These are phyloP conservation scores for Gulo gulo DNA, from an alignment of 2,113 vertebrate species.

Conservation along the genomic window DNA sequence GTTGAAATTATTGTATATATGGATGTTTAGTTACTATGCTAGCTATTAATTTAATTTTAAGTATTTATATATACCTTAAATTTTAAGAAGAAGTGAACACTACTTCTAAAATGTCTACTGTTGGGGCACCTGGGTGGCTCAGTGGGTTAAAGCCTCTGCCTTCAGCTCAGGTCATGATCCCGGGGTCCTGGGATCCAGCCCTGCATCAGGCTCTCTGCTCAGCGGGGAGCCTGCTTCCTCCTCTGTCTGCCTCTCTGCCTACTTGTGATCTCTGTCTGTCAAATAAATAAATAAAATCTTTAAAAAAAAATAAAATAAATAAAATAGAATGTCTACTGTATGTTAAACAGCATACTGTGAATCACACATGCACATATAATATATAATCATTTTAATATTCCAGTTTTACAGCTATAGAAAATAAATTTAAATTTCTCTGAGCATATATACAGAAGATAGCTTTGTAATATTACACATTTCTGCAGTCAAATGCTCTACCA, in stretches of 20 bases:
- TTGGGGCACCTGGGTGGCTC: no score
- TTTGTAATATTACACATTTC: neutral
- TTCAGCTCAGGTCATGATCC: no score
- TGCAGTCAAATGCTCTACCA: no score
- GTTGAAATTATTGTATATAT: neutral
- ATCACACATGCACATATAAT: no score
- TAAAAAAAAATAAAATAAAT: no score
- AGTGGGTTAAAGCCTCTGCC: no score
- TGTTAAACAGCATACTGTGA: neutral
- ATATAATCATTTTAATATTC: neutral
- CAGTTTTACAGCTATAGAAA: neutral
- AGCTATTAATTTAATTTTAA: neutral
- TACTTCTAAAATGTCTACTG: neutral
- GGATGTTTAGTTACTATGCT: neutral
- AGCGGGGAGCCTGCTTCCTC: no score
- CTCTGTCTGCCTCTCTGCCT: no score
- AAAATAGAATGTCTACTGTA: neutral
- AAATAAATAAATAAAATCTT: no score
- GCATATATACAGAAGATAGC: neutral
- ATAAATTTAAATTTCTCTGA: neutral
- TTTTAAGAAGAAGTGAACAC: neutral
- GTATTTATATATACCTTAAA: neutral
- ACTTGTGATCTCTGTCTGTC: no score
- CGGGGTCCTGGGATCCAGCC: no score
- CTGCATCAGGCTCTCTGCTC: no score